Base-by-base conservation (phyloP, 2,113 vertebrate genomes). In the Danionella cerebrum region DNA sequence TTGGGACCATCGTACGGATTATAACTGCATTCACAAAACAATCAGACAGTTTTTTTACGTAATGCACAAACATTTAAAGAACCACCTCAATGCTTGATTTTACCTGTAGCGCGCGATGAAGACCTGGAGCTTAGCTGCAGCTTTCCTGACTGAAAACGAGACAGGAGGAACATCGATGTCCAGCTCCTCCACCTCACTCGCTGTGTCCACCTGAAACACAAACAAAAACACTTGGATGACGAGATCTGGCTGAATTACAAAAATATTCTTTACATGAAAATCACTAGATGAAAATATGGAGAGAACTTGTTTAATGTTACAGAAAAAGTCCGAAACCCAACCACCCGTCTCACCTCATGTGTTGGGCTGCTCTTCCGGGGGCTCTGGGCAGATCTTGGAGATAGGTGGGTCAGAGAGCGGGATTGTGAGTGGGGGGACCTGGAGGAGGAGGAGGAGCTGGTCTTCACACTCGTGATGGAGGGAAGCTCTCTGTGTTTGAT, bases 1-100 rank as follows among this genome's bases (percentile, higher is more conserved):
- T 98, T 99, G 63, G 96, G 96, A 18, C 96, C 96, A 73, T 97
- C 94, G 3, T 93, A 96, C 19, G 96, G 96, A 78, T 97, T 97
- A 76, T 99, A 99, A 84, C 96, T 99, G 83, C 73, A 29, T 4
- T 14, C 10, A 50, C 9, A 27, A 33, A 13, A 16, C 11, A 67
- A 13, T n/a, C n/a, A 54, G 11, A 24, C 6, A 13, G 53, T 4
- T n/a, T 25, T 10, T n/a, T n/a, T n/a, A n/a, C n/a, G n/a, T n/a
- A n/a, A n/a, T n/a, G n/a, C n/a, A n/a, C n/a, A n/a, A n/a, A 33
- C 29, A 33, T 33, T 33, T 33, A 5, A 33, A n/a, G n/a, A n/a
- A n/a, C n/a, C 4, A 9, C 10, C 25, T 51, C 16, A 22, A 24
- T 24, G 19, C 1, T 22, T 2, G 50, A 24, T 25, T 75, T 63